Conservation (phyloP, 1,140 invertebrate species). For the Oryzaephilus surinamensis region DNA sequence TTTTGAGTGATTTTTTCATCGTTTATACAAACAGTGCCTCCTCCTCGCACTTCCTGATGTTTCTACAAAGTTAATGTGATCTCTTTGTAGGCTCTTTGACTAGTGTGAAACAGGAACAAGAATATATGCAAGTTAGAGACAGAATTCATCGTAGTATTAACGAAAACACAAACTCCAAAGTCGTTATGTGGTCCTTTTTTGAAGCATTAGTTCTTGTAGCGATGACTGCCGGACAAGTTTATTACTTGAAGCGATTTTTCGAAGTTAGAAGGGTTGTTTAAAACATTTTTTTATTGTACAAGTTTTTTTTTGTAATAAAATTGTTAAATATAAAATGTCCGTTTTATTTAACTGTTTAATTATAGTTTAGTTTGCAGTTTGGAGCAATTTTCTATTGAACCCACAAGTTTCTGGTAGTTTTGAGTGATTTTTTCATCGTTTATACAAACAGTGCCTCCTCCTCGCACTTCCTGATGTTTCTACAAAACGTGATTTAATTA, state of each 20-base stretch:
- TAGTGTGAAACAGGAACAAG: slow-evolving; percentile 96
- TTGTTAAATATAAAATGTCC: too few relatives aligned
- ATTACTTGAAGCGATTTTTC: slow-evolving; percentile 98
- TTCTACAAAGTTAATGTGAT: not conserved
- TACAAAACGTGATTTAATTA: slow-evolving; percentile 35
- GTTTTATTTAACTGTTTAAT: too few relatives aligned
- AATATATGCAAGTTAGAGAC: slow-evolving; percentile 97
- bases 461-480: slow-evolving; percentile 61
- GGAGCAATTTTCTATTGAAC: slow-evolving; percentile 10
- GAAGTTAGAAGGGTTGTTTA: slow-evolving; percentile 97
- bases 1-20: slow-evolving; percentile 17
- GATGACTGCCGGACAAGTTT: slow-evolving; percentile 95
- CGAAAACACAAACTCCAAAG: slow-evolving; percentile 95
- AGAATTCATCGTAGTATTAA: slow-evolving; percentile 94
- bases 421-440: slow-evolving; percentile 18
- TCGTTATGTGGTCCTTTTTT: slow-evolving; percentile 97
- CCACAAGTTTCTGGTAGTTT: slow-evolving; percentile 14
- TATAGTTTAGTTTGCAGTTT: too few relatives aligned
- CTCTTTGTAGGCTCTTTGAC: slow-evolving; percentile 50
- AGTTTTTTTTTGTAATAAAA: slow-evolving; percentile 8
- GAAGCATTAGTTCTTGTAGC: slow-evolving; percentile 89
- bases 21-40: slow-evolving; percentile 64
- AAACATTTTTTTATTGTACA: slow-evolving; percentile 24
- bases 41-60: slow-evolving; percentile 61
- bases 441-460: slow-evolving; percentile 71